These are phyloP conservation scores for Dryadula phaetusa DNA, from an alignment of 2,888 invertebrate species.

Conservation along the genomic window DNA sequence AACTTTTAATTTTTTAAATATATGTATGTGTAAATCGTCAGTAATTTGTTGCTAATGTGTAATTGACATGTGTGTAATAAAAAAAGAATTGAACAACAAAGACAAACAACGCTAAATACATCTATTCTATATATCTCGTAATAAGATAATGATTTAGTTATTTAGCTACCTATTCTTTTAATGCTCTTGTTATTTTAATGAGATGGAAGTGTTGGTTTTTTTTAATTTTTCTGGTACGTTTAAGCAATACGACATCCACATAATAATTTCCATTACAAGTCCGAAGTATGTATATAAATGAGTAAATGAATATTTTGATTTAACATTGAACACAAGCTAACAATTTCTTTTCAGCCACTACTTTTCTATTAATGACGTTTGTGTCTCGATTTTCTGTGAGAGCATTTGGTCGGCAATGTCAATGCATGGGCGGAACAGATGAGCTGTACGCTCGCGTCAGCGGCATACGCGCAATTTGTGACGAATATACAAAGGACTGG, in stretches of 20 bases:
- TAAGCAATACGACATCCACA: no score
- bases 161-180: neutral
- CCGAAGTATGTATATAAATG: no score
- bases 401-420: slow-evolving; percentile 48
- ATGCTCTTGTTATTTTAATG: no score
- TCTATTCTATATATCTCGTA: no score
- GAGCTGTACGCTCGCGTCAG: slow-evolving; percentile 50
- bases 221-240: no score
- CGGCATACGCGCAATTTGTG: slow-evolving; percentile 59
- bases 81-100: no score
- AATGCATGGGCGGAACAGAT: slow-evolving; percentile 56
- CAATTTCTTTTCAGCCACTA: neutral
- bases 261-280: no score
- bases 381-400: neutral
- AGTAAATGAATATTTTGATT: neutral
- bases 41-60: no score
- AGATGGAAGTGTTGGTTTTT: no score
- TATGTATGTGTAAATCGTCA: neutral
- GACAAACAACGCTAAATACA: neutral
- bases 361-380: neutral
- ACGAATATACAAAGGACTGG: slow-evolving; percentile 49
- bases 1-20: neutral
- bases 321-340: neutral
- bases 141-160: neutral
- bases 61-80: no score